Conservation (phyloP, 2,888 invertebrate genomes). For the Platycnemis pennipes region DNA sequence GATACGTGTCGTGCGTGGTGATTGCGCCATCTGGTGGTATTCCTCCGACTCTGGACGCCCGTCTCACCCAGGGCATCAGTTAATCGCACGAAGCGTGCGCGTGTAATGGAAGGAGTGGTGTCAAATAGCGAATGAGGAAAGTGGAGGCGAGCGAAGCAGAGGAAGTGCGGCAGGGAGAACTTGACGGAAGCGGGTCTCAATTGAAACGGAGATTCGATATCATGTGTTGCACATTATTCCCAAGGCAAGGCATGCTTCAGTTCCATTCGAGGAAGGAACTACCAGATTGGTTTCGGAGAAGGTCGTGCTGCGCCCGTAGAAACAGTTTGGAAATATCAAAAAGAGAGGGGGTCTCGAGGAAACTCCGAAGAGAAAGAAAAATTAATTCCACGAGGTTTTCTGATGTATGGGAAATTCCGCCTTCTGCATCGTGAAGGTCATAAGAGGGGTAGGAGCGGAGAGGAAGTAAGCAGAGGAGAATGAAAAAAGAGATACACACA, state of each 20-base stretch:
- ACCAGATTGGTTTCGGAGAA: background rate
- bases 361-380: background rate
- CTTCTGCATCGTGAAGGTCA: background rate
- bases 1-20: slow-evolving; percentile 27
- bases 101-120: background rate
- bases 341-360: background rate
- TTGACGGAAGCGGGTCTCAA: background rate
- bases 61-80: slow-evolving; percentile 31
- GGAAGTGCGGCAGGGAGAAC: background rate
- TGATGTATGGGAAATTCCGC: background rate
- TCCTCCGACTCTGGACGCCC: slow-evolving; percentile 13
- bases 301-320: background rate
- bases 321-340: background rate
- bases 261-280: background rate
- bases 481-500: background rate
- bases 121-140: slow-evolving; percentile 13
- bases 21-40: slow-evolving; percentile 31
- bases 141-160: background rate
- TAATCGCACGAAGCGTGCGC: slow-evolving; percentile 18
- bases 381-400: background rate
- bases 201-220: slow-evolving; percentile 3
- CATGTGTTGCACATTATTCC: background rate
- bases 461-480: background rate
- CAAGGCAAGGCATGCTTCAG: background rate
- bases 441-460: background rate